Base-by-base conservation (phyloP, 2,113 vertebrate species). In the Sciurus niger region DNA sequence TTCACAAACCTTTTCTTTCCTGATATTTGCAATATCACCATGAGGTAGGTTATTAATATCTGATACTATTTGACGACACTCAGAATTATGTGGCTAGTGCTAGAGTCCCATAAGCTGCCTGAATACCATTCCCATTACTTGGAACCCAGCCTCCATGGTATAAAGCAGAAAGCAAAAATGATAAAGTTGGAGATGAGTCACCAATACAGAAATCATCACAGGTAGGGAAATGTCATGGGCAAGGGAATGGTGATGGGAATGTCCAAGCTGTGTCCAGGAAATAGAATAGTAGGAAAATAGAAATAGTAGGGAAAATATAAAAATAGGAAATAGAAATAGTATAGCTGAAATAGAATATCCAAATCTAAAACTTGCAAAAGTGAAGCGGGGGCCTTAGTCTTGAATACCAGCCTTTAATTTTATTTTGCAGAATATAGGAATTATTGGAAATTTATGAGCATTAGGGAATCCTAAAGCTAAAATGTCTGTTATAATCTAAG, bases 401-500 rank as follows among this genome's bases (percentile, higher is more conserved):
- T 77, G 48, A 92, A 72, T 67, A 89, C 10, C 32, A 79, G 48
- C 65, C 55, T 88, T 58, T 58, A 85, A 97, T 92, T 89, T 77
- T 37, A 76, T 83, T 63, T 92, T 40, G 68, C 80, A 82, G 20
- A 79, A 91, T 87, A 92, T 4, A 83, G 74, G 82, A 83, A 30
- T 48, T 12, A 76, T 14, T 87, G 34, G 55, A 96, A 46, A 92
- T 70, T 77, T 90, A n/a, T 87, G 72, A 76, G 20, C 30, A 73
- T 83, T 68, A 80, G 16, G 37, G n/a, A 80, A 80, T 86, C 24
- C 34, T 93, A 43, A 93, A 96, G 80, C 58, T 83, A 84, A 87
- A 96, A 74, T 43, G 40, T 84, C 48, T 84, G 6, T n/a, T 96
- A 87, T 84, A 77, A 84, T 34, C 7, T 77, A 68, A 80, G 34